phyloP scores from a whole-genome alignment of 2,113 vertebrate species.

The Apteryx mantelli region DNA sequence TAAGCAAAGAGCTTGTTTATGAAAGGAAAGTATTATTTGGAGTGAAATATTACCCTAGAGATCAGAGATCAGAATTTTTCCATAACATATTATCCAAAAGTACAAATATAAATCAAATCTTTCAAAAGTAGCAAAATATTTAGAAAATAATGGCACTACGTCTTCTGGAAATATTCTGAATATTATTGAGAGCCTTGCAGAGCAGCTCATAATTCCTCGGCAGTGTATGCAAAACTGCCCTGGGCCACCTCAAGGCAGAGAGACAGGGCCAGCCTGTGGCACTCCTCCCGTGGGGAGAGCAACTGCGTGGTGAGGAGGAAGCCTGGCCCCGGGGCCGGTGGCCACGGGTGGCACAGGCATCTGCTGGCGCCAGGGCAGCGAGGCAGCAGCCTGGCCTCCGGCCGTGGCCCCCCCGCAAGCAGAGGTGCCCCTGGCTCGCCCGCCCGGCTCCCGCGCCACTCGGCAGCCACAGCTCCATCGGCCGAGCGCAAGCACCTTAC shows the following conservation, averaged over 20 bases:
- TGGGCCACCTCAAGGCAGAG: background rate
- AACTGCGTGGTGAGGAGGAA: background rate
- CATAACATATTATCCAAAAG: background rate
- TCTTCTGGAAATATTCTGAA: background rate
- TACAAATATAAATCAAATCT: background rate
- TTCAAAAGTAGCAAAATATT: background rate
- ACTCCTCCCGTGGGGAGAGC: rapidly evolving
- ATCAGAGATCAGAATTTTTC: background rate
- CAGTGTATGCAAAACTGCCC: background rate
- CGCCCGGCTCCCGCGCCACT: background rate
- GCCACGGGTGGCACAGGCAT: background rate
- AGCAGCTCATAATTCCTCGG: background rate
- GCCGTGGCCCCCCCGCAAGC: background rate
- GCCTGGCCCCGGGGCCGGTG: background rate
- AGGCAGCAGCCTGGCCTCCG: no score
- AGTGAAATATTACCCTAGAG: background rate
- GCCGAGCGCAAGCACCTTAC: background rate
- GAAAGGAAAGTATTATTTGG: background rate
- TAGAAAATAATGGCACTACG: background rate
- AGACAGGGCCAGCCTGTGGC: background rate
- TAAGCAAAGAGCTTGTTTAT: background rate
- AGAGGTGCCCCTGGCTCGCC: background rate
- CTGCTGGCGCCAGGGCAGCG: background rate
- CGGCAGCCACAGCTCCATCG: background rate
- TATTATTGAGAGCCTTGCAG: background rate